Conservation (phyloP, 2,888 invertebrate genomes). For the Lepetodrilus schrolli region DNA sequence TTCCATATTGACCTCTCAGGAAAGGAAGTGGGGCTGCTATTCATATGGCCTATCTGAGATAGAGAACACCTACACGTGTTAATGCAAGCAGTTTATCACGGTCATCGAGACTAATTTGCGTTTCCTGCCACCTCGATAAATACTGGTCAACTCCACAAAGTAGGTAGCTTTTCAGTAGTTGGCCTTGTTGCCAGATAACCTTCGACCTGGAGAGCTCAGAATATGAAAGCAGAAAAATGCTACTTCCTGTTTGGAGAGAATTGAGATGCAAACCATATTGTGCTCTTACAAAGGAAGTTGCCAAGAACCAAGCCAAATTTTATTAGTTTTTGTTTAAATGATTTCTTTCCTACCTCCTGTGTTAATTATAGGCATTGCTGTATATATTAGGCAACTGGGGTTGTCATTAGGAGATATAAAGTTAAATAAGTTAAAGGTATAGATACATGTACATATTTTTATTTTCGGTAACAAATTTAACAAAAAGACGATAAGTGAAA, state of each 20-base stretch:
- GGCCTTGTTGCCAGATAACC: not conserved
- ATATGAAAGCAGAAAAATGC: not conserved
- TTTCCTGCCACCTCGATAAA: not conserved
- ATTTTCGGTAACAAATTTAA: too few species aligned
- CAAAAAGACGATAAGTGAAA: too few species aligned
- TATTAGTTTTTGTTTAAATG: too few species aligned
- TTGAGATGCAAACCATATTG: not conserved
- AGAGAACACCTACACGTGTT: not conserved
- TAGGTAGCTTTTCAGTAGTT: not conserved
- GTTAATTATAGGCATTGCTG: too few species aligned
- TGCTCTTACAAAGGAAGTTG: too few species aligned
- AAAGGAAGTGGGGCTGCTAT: slow-evolving; percentile 4
- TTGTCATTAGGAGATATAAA: too few species aligned
- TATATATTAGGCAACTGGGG: too few species aligned
- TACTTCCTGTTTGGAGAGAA: not conserved
- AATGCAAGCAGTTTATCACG: slow-evolving; percentile 10
- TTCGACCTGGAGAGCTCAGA: not conserved
- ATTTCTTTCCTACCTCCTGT: too few species aligned
- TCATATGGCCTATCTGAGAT: not conserved
- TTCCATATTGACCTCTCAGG: not conserved
- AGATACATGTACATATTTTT: too few species aligned
- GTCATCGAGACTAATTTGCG: slow-evolving; percentile 18
- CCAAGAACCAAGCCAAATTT: too few species aligned
- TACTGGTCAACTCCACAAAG: not conserved
- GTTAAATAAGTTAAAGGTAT: too few species aligned